Conservation (phyloP, 2,888 invertebrate genomes). For the Drosophila paranaensis region DNA sequence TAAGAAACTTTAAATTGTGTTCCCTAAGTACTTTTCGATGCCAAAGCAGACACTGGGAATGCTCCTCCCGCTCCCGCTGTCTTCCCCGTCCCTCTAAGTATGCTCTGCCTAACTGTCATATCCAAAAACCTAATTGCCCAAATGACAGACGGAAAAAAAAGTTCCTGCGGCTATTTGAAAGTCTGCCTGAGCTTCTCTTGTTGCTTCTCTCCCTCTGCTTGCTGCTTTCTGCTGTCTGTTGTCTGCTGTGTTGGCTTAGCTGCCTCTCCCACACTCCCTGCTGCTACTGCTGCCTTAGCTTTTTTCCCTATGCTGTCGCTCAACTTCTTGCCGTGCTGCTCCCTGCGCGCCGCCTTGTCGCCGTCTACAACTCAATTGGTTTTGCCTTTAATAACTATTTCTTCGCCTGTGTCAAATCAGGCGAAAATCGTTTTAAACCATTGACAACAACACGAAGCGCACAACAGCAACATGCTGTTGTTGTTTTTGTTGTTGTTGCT, state of each 20-base stretch:
- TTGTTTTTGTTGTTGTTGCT: constrained; percentile 9
- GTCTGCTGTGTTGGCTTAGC: not conserved
- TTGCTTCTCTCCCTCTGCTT: not conserved
- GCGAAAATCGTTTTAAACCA: constrained; percentile 77
- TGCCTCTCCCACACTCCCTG: not conserved
- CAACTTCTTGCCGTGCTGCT: not conserved
- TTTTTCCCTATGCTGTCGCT: constrained; percentile 19
- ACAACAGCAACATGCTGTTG: constrained; percentile 22
- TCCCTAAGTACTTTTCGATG: constrained; percentile 31
- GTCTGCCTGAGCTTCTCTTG: constrained; percentile 17
- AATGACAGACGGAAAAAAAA: constrained; percentile 50
- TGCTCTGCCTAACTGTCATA: constrained; percentile 49
- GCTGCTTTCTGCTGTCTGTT: not conserved
- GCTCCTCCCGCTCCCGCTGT: not conserved
- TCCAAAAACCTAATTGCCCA: constrained; percentile 61
- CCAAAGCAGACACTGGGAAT: constrained; percentile 16
- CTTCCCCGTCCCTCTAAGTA: not conserved
- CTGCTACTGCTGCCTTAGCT: not conserved
- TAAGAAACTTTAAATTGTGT: constrained; percentile 13
- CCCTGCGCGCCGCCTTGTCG: not conserved
- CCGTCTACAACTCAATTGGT: constrained; percentile 74
- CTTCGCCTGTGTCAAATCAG: constrained; percentile 73
- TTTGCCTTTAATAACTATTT: constrained; percentile 66
- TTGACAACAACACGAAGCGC: constrained; percentile 74
- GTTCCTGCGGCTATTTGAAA: constrained; percentile 57